A percentile compares a stretch with the other conserved stretches of the same genome.
phyloP scores from a whole-genome alignment of 2,888 invertebrate genomes.

The Hypomecis punctinalis region DNA sequence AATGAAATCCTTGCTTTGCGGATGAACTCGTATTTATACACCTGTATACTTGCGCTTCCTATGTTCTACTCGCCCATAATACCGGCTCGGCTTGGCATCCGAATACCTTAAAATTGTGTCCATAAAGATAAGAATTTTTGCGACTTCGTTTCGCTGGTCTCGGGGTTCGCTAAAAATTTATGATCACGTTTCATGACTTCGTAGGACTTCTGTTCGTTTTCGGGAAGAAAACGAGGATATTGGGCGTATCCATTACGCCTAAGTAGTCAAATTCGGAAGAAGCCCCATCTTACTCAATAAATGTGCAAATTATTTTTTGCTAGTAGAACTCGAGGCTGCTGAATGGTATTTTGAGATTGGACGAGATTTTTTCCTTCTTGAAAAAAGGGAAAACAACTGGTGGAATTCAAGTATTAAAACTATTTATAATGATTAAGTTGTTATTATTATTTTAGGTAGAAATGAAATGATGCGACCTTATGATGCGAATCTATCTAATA shows the following conservation, averaged over 20 bases:
- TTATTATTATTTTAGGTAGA: no score
- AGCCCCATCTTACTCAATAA: constrained; percentile 24
- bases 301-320: constrained; percentile 28
- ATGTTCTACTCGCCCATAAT: constrained; percentile 31
- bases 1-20: constrained; percentile 39
- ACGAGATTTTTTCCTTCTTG: neutral
- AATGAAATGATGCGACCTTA: no score
- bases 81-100: constrained; percentile 53
- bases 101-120: constrained; percentile 68
- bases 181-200: constrained; percentile 66
- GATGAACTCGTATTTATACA: constrained; percentile 44
- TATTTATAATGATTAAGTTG: no score
- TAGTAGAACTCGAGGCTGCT: constrained; percentile 10
- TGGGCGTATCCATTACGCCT: constrained; percentile 49
- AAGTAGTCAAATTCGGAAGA: constrained; percentile 39
- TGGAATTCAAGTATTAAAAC: no score
- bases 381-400: no score
- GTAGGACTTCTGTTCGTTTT: constrained; percentile 60
- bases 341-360: neutral
- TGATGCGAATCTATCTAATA: no score
- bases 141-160: constrained; percentile 62
- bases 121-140: constrained; percentile 72
- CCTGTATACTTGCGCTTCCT: constrained; percentile 21
- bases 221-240: constrained; percentile 53
- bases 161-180: constrained; percentile 65